Evolutionary conservation across 2,888 invertebrate species (phyloP).

Genomic region (Eupsilia transversa): DNA sequence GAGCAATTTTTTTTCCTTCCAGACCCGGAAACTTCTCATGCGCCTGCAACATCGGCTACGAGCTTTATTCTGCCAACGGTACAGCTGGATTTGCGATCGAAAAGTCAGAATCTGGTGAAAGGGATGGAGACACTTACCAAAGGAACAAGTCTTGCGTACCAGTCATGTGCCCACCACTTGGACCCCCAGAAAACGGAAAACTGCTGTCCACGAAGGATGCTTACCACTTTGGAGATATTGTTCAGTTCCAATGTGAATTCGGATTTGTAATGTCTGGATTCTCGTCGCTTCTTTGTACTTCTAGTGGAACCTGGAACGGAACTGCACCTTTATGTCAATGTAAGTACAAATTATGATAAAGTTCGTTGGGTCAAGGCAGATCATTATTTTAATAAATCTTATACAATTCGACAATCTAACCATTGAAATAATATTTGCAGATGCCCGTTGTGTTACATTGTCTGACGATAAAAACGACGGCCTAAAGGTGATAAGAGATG

Average conservation of each 20-base stretch:
- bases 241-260: conserved; percentile 98
- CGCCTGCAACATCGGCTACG: conserved; percentile 97
- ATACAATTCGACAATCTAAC: background rate
- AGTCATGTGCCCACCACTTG: conserved; percentile 95
- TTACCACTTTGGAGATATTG: conserved; percentile 97
- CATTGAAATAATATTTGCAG: conserved; percentile 83
- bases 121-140: conserved; percentile 97
- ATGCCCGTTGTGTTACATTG: conserved; percentile 97
- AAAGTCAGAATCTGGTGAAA: conserved; percentile 95
- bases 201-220: conserved; percentile 94
- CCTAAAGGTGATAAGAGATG: conserved; percentile 93
- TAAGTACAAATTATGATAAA: conserved; percentile 87
- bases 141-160: conserved; percentile 98
- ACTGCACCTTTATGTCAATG: conserved; percentile 98
- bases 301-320: conserved; percentile 98
- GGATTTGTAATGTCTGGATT: conserved; percentile 98
- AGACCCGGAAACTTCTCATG: conserved; percentile 97
- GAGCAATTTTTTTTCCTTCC: conserved; percentile 52
- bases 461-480: conserved; percentile 97
- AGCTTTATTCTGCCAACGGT: conserved; percentile 96
- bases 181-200: conserved; percentile 96
- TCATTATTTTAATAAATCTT: background rate
- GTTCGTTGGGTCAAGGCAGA: background rate
- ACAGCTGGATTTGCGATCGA: conserved; percentile 96
- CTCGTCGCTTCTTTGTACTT: conserved; percentile 95